Base-by-base conservation (phyloP, 2,888 invertebrate species). In the Apeira syringaria region DNA sequence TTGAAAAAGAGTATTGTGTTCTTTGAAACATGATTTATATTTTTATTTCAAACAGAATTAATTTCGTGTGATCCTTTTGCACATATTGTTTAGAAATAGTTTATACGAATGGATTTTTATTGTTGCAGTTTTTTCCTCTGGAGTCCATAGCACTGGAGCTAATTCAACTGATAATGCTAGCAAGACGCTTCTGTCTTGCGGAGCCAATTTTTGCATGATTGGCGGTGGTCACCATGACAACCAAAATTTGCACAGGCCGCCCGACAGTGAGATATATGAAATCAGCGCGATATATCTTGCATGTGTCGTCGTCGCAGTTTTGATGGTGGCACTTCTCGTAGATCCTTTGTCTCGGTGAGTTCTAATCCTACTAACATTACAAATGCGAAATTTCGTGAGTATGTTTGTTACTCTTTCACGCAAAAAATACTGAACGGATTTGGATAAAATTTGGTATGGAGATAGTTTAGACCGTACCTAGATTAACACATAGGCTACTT, bases 231-330 rank as follows among this genome's bases (percentile, higher is more conserved):
- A 91, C 52, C 92, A 92, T 50, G 94, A 92, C 56, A 95, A 95
- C 73, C 93, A 93, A 55, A 95, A 94, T 71, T 86, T 97, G 49
- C 93, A 94, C 59, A 91, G 97, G 55, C 98, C 98, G 1, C 94
- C 94, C 33, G 94, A 95, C 68, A 91, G 92, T 45, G 96, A 97
- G 91, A 96, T 98, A 69, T 97, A 96, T 76, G 95, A 95, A 78
- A 96, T 98, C 70, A 94, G 96, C 35, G 93, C 95, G 59, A 97
- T 98, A 62, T 98, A 98, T 75, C 91, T 98, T 48, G 93, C 94
- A 0, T 98, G 97, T 74, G 96, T 98, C 15, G 75, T 96, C 31
- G 91, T 95, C 5, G 98, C 98, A 1, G 96, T 97, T 1, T 89
- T 96, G 47, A 94, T 98, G 73, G 95, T 99, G 38, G 95, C 95